Evolutionary conservation across 2,797 vertebrate species (phyloP), one percentile per base, ranked within the genome.

Genomic region (Graptemys geographica): DNA sequence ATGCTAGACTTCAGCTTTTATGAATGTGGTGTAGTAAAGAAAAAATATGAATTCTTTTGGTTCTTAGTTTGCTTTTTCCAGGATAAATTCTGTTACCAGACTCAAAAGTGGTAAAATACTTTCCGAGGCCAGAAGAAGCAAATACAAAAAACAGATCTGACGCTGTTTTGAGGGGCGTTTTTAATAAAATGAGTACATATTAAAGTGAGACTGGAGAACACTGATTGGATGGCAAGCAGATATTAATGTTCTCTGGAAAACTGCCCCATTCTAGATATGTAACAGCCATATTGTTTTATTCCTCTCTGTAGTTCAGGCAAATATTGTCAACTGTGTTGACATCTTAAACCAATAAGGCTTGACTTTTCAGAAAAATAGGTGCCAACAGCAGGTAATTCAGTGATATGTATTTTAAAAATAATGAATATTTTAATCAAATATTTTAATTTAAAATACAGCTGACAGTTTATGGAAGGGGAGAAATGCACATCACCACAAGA

Each of bases 121-220:
- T 88, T 72, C 33, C 6, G 8, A 5, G 37, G 21, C 5, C 94
- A 83, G 55, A 4, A 44, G 83, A 44, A 89, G 76, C 52, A 91
- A 93, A 62, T 10, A 88, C 78, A 87, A 89, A 33, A 4, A 41
- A 47, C 18, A 1, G 16, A 47, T 84, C 86, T 87, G 59, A 53
- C 91, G 44, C 27, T 92, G 44, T 86, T 95, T 86, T 79, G 69
- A 91, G 82, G 52, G 57, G 47, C 55, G 9, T 92, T 27, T 89
- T 65, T 89, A 91, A 90, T 95, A 31, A 4, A 1, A 84, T 82
- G 31, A 65, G 59, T 82, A 37, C 86, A 95, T 94, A 0, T 49
- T 86, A 92, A 89, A 81, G 41, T 91, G 86, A 28, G 41, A 57
- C 95, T 91, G 88, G 81, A 90, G 95, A 95, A 51, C 52, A 89